Base-by-base conservation (phyloP, 2,888 invertebrate genomes). In the Oscheius onirici region DNA sequence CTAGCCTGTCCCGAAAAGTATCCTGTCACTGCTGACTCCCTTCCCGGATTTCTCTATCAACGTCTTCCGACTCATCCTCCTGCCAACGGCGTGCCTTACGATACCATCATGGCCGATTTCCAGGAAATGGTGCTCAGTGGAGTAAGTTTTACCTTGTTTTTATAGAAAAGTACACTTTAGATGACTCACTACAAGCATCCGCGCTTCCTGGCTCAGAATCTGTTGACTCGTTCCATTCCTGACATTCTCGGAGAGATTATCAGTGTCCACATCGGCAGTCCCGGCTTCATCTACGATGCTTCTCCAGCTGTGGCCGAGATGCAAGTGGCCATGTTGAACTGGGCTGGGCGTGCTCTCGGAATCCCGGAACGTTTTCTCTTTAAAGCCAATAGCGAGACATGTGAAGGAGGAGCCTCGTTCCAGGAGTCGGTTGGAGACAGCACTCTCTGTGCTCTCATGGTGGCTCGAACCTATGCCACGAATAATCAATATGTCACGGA, bases 391-490 rank as follows among this genome's bases (percentile, higher is more conserved):
- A 63, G 49, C 46, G 63, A 63, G 49, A 63, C 63, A 6, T 28
- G 63, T 46, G 26, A 63, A 17, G 63, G 63, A 1, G 63, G 63
- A 24, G 63, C 26, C 28, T 63, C 63, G 15, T 49, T 63, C 5
- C 63, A 63, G 28, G 63, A 63, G 24, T 63, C 63, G 10, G 46
- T 63, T n/a, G 63, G 63, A 8, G 63, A 63, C 63, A 63, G 63
- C 28, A 63, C 63, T 3, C 63, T 63, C 26, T 63, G 63, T 20
- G 49, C 63, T 26, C 34, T 63, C 24, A 63, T 63, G 63, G 63
- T 49, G 15, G 63, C 63, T 20, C 46, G 63, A n/a, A 26, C 26
- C n/a, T 49, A 15, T 5, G 46, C 34, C 6, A 63, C 63, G 3
- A 63, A 63, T 26, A 46, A 49, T 3, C 49, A 49, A 17, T 49